Evolutionary conservation across 2,797 vertebrate genomes (phyloP), one percentile per base, ranked within the genome.

Genomic region (Pipistrellus pipistrellus): DNA sequence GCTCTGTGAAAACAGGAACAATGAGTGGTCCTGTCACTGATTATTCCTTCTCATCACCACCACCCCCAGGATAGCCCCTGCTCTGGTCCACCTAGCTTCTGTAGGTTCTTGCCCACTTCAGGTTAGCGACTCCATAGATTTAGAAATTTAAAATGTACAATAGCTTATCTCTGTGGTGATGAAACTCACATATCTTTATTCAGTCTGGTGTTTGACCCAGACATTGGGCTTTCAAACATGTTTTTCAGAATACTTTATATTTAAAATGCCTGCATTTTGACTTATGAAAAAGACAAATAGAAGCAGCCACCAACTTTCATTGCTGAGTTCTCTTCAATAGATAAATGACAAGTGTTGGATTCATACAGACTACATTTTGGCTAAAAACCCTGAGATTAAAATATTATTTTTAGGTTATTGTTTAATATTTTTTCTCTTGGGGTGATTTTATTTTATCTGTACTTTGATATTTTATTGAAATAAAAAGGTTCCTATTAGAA

Each of bases 241-340:
- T 73, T 88, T 93, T 94, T 93, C 20, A 94, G 46, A 88, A 86
- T 32, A 73, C 85, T 88, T 93, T 85, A 23, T 88, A 53, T 85
- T 95, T 91, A 85, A 44, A 96, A 76, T 78, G n/a, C 30, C 44
- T 90, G 14, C 66, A 44, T 76, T 94, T 93, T 32, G 44, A 13
- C 53, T 90, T 81, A 68, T 93, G 7, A 41, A 41, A 84, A 95
- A 76, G 66, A 21, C 27, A 76, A 75, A 75, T 73, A 95, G 53
- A 78, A 90, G 20, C 23, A 92, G 6, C 72, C 6, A 73, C 80
- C 55, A 81, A 30, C 66, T 93, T 94, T 73, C 6, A 78, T 17
- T 64, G 10, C 13, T 94, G 30, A 66, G 75, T 32, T 94, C 57
- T 90, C 51, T 89, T 53, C 69, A 71, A 0, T 92, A 51, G 48